Evolutionary conservation across 2,888 invertebrate species (phyloP).

Genomic region (Pseudanteris insignis): DNA sequence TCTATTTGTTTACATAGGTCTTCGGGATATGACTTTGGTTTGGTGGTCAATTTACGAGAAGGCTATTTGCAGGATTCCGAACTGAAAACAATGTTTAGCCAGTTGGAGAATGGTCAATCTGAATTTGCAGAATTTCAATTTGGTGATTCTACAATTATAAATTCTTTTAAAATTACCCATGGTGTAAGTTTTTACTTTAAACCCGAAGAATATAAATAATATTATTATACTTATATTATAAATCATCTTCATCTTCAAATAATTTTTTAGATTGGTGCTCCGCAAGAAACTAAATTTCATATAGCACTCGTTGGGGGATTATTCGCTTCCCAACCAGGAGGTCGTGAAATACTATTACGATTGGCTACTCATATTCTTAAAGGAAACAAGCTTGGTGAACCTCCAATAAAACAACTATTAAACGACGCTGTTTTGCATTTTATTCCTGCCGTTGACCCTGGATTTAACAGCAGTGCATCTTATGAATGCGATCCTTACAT

Average conservation of each 20-base stretch:
- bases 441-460: constrained; percentile 76
- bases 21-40: constrained; percentile 81
- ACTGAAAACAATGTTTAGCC: constrained; percentile 73
- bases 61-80: constrained; percentile 67
- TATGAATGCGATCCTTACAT: constrained; percentile 65
- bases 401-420: constrained; percentile 73
- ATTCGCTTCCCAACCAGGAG: constrained; percentile 82
- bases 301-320: constrained; percentile 86
- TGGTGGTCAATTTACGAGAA: constrained; percentile 61
- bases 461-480: constrained; percentile 67
- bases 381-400: constrained; percentile 77
- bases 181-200: constrained; percentile 68
- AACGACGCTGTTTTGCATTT: constrained; percentile 81
- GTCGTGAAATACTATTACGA: constrained; percentile 84
- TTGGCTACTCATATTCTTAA: constrained; percentile 82
- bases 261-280: constrained; percentile 73
- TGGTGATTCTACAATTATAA: constrained; percentile 75
- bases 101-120: constrained; percentile 76
- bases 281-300: constrained; percentile 84
- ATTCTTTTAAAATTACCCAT: constrained; percentile 78
- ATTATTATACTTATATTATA: too few species aligned
- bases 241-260: not conserved
- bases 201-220: too few species aligned
- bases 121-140: constrained; percentile 76
- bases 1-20: constrained; percentile 64